Conservation (phyloP, 1,140 invertebrate genomes). For the Gonatopus flavifemur region DNA sequence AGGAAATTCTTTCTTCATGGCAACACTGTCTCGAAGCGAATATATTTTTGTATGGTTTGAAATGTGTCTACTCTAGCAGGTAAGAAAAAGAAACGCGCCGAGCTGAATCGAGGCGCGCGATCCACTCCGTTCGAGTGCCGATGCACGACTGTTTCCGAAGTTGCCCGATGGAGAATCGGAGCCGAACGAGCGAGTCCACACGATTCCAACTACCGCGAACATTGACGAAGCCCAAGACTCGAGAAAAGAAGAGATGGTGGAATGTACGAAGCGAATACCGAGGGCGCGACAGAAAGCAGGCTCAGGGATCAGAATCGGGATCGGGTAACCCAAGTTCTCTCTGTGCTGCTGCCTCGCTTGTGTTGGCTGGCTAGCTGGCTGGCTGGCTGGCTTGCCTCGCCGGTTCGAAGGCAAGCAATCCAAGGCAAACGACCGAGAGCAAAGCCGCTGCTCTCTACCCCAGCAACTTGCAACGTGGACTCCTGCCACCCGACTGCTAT, state of each 20-base stretch:
- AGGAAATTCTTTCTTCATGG: too few relatives aligned
- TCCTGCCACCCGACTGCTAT: constrained; percentile 10
- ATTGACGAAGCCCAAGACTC: constrained; percentile 2
- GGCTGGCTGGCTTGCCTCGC: constrained; percentile 31
- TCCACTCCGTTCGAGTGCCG: constrained; percentile 36
- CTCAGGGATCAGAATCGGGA: constrained; percentile 48
- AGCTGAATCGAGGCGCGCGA: constrained; percentile 14
- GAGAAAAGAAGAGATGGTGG: constrained; percentile 27
- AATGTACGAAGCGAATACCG: constrained; percentile 43
- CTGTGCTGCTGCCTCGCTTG: too few relatives aligned
- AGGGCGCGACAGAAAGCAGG: constrained; percentile 43
- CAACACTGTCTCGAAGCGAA: too few relatives aligned
- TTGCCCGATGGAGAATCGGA: constrained; percentile 29
- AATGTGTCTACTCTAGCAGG: too few relatives aligned
- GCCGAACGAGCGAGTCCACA: constrained; percentile 6
- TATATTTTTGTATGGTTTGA: too few relatives aligned
- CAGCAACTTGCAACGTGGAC: background rate
- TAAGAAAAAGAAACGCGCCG: too few relatives aligned
- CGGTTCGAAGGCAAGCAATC: constrained; percentile 51
- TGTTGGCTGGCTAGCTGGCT: constrained; percentile 11
- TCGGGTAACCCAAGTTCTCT: constrained; percentile 32
- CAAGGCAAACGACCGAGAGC: constrained; percentile 57
- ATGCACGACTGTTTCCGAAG: constrained; percentile 43
- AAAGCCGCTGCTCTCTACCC: too few relatives aligned
- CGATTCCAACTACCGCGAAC: constrained; percentile 9